Base-by-base conservation (phyloP, 2,113 vertebrate species). In the Festucalex cinctus region DNA sequence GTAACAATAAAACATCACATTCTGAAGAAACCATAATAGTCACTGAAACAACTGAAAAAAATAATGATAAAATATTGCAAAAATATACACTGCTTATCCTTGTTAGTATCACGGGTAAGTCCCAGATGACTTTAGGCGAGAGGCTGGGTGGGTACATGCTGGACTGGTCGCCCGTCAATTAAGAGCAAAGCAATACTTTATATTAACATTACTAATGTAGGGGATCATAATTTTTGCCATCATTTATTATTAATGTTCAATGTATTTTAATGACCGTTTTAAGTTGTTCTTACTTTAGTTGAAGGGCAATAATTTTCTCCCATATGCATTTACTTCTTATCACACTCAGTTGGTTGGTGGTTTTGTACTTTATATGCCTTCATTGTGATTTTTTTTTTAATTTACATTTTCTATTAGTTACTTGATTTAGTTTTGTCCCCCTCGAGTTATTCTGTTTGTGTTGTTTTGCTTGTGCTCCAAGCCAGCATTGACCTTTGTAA, bases 401-500 rank as follows among this genome's bases (percentile, higher is more conserved):
- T 4, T 24, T 19, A 46, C 7, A 32, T 10, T 19, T 48, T 44
- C 41, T 72, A 63, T 44, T 76, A 59, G 32, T 64, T 61, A 80
- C 78, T 78, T 41, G 9, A 67, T 77, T 74, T 74, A 66, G 59
- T 57, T 20, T 70, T 78, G 72, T 68, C 53, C 36, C 59, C 9
- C 32, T 53, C 35, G 59, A 48, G 28, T 68, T 48, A 22, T 49
- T 65, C 61, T 39, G n/a, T 19, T 1, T n/a, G 39, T 37, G 22
- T 70, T 69, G 56, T 81, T 81, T 78, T 86, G 82, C 74, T 77
- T 2, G 13, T 9, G 68, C 73, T 80, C 76, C 82, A 78, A 81
- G 74, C 76, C 58, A 9, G 69, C 76, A 26, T 56, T 86, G 84
- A 85, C 83, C 85, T 88, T 89, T 84, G 81, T 85, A 76, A 83